Evolutionary conservation across 2,113 vertebrate genomes (phyloP).

Genomic region (Pontoporia blainvillei): DNA sequence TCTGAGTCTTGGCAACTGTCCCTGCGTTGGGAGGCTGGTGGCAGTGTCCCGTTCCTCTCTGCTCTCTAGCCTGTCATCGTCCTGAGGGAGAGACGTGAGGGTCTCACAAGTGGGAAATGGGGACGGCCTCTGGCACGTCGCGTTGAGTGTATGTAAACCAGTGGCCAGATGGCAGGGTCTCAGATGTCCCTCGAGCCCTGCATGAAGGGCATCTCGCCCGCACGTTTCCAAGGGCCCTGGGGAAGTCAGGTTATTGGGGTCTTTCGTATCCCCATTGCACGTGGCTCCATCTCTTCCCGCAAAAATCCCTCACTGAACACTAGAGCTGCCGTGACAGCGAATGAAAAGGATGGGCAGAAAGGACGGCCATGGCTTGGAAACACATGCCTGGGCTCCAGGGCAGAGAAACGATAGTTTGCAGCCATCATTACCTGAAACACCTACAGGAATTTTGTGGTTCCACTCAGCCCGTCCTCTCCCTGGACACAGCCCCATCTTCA

Average conservation of each 20-base stretch:
- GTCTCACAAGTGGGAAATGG: no score
- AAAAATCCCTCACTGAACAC: background rate
- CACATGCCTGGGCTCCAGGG: background rate
- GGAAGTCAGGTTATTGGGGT: accelerated
- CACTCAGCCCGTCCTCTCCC: background rate
- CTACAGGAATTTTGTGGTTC: background rate
- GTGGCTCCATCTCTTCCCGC: accelerated
- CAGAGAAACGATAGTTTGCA: no score
- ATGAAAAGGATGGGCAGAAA: background rate
- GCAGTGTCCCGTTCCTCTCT: background rate
- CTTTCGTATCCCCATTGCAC: accelerated
- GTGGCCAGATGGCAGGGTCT: accelerated
- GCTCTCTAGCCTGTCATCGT: no score
- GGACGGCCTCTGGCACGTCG: no score
- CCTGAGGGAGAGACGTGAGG: background rate
- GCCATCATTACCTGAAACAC: accelerated
- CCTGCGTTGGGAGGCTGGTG: accelerated
- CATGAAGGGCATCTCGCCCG: accelerated
- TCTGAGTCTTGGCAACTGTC: accelerated
- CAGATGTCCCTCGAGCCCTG: background rate
- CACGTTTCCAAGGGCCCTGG: accelerated
- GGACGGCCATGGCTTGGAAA: accelerated
- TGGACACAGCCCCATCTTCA: background rate
- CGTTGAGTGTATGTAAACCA: background rate
- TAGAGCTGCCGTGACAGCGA: accelerated